Evolutionary conservation across 2,888 invertebrate species (phyloP).

Genomic region (Volucella inflata): DNA sequence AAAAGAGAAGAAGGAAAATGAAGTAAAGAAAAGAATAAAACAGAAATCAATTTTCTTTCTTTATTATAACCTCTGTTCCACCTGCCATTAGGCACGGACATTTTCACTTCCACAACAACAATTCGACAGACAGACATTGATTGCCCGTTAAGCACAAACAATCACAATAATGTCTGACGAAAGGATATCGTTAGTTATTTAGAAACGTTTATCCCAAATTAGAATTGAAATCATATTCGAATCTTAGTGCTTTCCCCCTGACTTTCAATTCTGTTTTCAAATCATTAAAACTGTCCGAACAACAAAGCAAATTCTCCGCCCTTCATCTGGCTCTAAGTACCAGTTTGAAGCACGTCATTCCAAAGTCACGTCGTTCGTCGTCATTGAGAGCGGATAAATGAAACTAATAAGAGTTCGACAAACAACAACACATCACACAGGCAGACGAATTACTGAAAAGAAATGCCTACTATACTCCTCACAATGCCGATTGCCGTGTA

Average conservation of each 20-base stretch:
- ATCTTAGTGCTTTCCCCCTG: slow-evolving; percentile 29
- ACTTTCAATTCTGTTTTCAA: slow-evolving; percentile 63
- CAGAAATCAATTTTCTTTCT: slow-evolving; percentile 22
- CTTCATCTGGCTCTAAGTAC: slow-evolving; percentile 68
- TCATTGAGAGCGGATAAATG: slow-evolving; percentile 70
- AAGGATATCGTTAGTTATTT: slow-evolving; percentile 46
- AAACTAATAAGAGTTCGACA: slow-evolving; percentile 73
- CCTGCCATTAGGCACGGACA: slow-evolving; percentile 40
- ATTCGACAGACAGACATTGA: slow-evolving; percentile 66
- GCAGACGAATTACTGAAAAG: slow-evolving; percentile 48
- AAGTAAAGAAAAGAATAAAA: background rate
- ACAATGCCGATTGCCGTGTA: slow-evolving; percentile 8
- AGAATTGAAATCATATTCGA: slow-evolving; percentile 60
- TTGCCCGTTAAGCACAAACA: slow-evolving; percentile 63
- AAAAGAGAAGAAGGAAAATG: no score
- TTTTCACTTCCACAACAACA: background rate
- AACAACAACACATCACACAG: slow-evolving; percentile 67
- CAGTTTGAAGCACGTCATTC: slow-evolving; percentile 73
- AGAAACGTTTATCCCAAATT: slow-evolving; percentile 56
- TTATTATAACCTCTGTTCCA: slow-evolving; percentile 14
- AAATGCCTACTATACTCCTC: slow-evolving; percentile 1
- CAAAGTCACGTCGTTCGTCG: slow-evolving; percentile 50
- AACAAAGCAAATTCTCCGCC: slow-evolving; percentile 68
- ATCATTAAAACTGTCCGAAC: slow-evolving; percentile 72
- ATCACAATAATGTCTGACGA: slow-evolving; percentile 55